phyloP scores from a whole-genome alignment of 2,797 vertebrate genomes.

The Tapera naevia region DNA sequence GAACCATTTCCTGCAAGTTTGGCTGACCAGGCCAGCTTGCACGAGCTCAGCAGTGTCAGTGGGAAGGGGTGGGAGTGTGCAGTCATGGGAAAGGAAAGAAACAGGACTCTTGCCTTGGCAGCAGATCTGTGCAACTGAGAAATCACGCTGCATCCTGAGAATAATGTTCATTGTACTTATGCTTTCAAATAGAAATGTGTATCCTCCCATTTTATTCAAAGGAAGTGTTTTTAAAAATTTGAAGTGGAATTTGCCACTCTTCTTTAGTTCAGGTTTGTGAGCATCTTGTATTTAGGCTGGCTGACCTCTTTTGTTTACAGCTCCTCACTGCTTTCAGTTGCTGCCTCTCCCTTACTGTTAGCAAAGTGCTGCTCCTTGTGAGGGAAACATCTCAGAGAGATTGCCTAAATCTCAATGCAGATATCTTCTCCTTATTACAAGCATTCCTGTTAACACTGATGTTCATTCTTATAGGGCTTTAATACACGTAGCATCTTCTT shows the following conservation, averaged over 20 bases:
- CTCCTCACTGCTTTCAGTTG: background rate
- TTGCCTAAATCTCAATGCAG: background rate
- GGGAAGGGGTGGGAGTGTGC: background rate
- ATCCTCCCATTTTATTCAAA: background rate
- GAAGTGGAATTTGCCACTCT: background rate
- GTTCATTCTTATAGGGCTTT: background rate
- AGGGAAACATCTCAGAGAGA: background rate
- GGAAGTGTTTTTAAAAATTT: background rate
- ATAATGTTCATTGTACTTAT: background rate
- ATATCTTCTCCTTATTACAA: background rate
- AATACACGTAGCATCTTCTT: background rate
- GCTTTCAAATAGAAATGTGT: background rate
- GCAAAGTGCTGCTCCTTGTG: background rate
- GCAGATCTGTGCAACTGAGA: background rate
- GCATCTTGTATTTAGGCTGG: background rate
- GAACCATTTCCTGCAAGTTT: background rate
- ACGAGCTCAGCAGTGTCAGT: fast-evolving
- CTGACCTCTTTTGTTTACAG: background rate
- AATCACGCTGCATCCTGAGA: background rate
- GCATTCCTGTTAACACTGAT: background rate
- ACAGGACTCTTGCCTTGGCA: background rate
- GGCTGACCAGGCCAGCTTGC: background rate
- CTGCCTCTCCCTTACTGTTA: background rate
- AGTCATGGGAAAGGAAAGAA: background rate
- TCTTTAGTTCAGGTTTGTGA: background rate